Percentiles rank a stretch among this genome's conserved stretches.
Evolutionary conservation across 2,113 vertebrate species (phyloP).

Genomic region (Bujurquina vittata): DNA sequence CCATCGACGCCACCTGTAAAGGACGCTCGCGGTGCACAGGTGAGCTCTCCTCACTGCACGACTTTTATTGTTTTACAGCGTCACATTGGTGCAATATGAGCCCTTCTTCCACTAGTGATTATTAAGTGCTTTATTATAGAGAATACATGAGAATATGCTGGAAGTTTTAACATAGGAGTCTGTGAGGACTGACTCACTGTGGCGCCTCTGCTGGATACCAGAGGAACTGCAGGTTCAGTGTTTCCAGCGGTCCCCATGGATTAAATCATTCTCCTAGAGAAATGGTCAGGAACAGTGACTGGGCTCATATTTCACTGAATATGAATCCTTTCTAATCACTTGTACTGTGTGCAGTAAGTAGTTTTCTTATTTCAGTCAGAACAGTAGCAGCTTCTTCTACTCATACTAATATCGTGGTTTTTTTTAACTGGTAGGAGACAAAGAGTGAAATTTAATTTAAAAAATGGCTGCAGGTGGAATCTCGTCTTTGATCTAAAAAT

Average conservation of each 20-base stretch:
- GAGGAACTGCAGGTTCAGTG: neutral
- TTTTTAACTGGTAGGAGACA: neutral
- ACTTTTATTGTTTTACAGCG: neutral
- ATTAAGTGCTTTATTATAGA: too few relatives aligned
- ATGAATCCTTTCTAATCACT: neutral
- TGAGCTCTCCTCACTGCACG: constrained; percentile 54
- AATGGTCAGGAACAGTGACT: neutral
- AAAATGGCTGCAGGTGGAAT: neutral
- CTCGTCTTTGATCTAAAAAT: neutral
- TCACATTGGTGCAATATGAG: too few relatives aligned
- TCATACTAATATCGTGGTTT: neutral
- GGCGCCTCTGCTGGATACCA: neutral
- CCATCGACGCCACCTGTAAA: constrained; percentile 94
- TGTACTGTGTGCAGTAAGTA: neutral
- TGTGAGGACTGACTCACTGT: too few relatives aligned
- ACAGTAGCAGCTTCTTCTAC: neutral
- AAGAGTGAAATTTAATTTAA: neutral
- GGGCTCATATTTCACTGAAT: neutral
- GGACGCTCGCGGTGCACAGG: constrained; percentile 94
- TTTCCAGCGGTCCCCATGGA: neutral
- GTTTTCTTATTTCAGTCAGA: neutral
- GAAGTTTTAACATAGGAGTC: neutral
- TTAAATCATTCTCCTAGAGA: too few relatives aligned
- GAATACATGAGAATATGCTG: neutral
- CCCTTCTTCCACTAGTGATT: too few relatives aligned